These are phyloP conservation scores for Calephelis perditalis DNA, from an alignment of 2,888 invertebrate genomes.

Conservation along the genomic window DNA sequence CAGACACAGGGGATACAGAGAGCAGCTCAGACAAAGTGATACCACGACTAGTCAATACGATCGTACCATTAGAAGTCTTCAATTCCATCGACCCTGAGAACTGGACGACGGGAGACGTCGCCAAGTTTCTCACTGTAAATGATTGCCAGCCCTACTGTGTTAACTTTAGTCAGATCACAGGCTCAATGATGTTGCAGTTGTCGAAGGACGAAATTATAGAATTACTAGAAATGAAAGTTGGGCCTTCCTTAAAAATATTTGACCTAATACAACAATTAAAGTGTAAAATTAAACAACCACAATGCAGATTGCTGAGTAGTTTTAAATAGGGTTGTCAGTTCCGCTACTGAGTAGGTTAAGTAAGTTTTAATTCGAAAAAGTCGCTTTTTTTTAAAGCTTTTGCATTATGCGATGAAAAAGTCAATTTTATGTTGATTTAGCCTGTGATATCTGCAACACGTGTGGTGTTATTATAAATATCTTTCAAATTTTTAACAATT, in stretches of 20 bases:
- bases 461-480: no score
- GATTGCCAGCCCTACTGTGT: constrained; percentile 87
- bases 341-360: no score
- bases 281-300: constrained; percentile 87
- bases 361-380: no score
- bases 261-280: constrained; percentile 95
- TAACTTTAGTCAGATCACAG: constrained; percentile 85
- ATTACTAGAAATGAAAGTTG: constrained; percentile 94
- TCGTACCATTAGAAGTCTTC: constrained; percentile 67
- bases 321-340: constrained; percentile 40
- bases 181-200: constrained; percentile 86
- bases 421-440: no score
- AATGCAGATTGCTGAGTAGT: constrained; percentile 66
- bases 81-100: constrained; percentile 69
- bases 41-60: constrained; percentile 80
- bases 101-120: constrained; percentile 91
- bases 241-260: constrained; percentile 94
- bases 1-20: constrained; percentile 30
- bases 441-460: no score
- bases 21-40: constrained; percentile 75
- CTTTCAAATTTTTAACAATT: no score
- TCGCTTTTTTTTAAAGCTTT: background rate
- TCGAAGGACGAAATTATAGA: constrained; percentile 94
- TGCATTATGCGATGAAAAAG: no score
- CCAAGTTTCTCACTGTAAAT: constrained; percentile 92